Evolutionary conservation across 2,113 vertebrate genomes (phyloP), one percentile per base, ranked within the genome.

Genomic region (Oxygymnocypris stewartii): DNA sequence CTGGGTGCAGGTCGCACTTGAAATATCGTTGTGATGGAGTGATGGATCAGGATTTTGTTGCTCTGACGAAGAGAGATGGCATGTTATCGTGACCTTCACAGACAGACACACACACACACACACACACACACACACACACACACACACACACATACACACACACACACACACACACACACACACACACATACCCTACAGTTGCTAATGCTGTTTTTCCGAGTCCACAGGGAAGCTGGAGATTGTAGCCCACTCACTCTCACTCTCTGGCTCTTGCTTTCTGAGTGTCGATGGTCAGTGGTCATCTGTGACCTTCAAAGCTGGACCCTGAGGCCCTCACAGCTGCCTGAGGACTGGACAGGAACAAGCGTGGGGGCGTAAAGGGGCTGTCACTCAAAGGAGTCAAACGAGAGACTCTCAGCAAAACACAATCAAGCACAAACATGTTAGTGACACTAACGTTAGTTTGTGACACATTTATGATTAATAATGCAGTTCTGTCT

Each of bases 11-110:
- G 51, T 74, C 49, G 25, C 69, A 54, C 69, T 84, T 84, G 23
- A 37, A 82, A 51, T 82, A 82, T 82, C 0, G 25, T 18, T 82
- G 69, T 18, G 69, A 20, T 7, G 25, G 25, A 61, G 65, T 54
- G 79, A 88, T 76, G 67, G 76, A 86, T 86, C 13, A 8, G 71
- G 67, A 84, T 25, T 76, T n/a, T 82, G 35, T n/a, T 28, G 44
- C 44, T 76, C 47, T 69, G 65, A 80, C 31, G 14, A 61, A 63
- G 78, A 69, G 25, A 82, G 78, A 81, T 63, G 84, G 82, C 47
- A 77, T 65, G 80, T 82, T 89, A 88, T 42, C 59, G 42, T 87
- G 82, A 89, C 88, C 85, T 85, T 83, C 79, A 84, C 51, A 82
- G 61, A 25, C 74, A 84, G 13, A 84, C 82, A 84, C 35, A 84